Percentiles rank a stretch among this genome's conserved stretches.
Conservation (phyloP, 2,888 invertebrate species). For the Drosophila mettleri region DNA sequence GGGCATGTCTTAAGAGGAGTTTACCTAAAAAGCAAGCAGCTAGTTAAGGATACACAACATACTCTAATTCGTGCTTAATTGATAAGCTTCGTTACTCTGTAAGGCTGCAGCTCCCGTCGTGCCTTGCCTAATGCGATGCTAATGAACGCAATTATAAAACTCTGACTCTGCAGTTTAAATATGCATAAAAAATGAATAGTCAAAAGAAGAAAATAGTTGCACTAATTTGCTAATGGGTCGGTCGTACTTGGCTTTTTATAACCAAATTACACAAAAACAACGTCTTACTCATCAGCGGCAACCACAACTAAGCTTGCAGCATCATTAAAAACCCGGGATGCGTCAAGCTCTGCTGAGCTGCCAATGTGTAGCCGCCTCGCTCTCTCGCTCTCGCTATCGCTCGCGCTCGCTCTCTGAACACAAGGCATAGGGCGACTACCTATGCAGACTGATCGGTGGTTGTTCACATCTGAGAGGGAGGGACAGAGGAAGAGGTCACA, state of each 20-base stretch:
- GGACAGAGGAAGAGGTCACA: background rate
- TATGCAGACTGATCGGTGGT: slow-evolving; percentile 47
- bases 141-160: slow-evolving; percentile 32
- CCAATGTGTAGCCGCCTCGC: slow-evolving; percentile 22
- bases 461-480: slow-evolving; percentile 1
- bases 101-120: background rate
- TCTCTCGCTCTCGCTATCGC: background rate
- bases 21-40: slow-evolving; percentile 29
- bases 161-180: slow-evolving; percentile 17
- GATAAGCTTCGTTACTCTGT: background rate
- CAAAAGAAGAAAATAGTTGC: slow-evolving; percentile 52
- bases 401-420: slow-evolving; percentile 2
- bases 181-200: slow-evolving; percentile 20
- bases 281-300: slow-evolving; percentile 52
- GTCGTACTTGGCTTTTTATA: slow-evolving; percentile 54
- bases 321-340: slow-evolving; percentile 51
- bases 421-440: slow-evolving; percentile 28
- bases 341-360: slow-evolving; percentile 32
- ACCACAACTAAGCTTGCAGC: slow-evolving; percentile 41
- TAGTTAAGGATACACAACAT: slow-evolving; percentile 10
- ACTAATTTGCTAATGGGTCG: slow-evolving; percentile 74
- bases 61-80: background rate
- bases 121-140: slow-evolving; percentile 17
- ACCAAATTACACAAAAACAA: slow-evolving; percentile 67
- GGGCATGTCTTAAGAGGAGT: background rate